Conservation (phyloP, 2,888 invertebrate species). For the Orgyia antiqua region DNA sequence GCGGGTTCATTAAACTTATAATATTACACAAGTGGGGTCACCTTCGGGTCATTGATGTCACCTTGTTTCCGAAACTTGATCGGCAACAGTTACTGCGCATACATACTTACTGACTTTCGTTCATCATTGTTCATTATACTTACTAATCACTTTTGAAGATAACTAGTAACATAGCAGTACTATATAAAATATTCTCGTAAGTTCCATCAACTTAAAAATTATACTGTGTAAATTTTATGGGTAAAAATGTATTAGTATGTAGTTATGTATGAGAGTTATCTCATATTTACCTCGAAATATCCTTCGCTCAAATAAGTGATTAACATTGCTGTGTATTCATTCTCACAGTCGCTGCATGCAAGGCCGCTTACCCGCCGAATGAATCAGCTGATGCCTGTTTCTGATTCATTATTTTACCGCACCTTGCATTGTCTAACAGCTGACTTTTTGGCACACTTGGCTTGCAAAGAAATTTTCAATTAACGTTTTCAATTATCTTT, state of each 20-base stretch:
- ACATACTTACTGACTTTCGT: constrained; percentile 49
- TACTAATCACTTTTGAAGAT: no score
- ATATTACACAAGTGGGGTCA: constrained; percentile 52
- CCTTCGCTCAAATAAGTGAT: constrained; percentile 39
- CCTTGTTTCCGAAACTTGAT: constrained; percentile 70
- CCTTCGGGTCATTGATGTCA: constrained; percentile 69
- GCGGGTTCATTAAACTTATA: constrained; percentile 59
- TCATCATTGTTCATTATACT: constrained; percentile 43
- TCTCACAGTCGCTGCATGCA: constrained; percentile 51
- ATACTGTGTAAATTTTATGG: constrained; percentile 7
- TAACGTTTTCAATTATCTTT: constrained; percentile 24
- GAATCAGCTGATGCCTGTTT: constrained; percentile 63
- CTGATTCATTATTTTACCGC: constrained; percentile 49
- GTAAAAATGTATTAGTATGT: constrained; percentile 17
- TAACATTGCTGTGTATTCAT: constrained; percentile 45
- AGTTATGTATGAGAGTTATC: constrained; percentile 17
- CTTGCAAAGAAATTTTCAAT: constrained; percentile 27
- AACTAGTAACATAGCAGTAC: no score
- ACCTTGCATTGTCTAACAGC: constrained; percentile 50
- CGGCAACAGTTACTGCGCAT: constrained; percentile 57
- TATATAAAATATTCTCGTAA: no score
- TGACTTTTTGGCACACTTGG: constrained; percentile 30
- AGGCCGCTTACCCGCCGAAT: constrained; percentile 50
- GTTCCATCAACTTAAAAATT: no score
- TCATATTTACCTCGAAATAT: constrained; percentile 34